Evolutionary conservation across 2,113 vertebrate genomes (phyloP), one percentile per base, ranked within the genome.

Genomic region (Hemicordylus capensis): DNA sequence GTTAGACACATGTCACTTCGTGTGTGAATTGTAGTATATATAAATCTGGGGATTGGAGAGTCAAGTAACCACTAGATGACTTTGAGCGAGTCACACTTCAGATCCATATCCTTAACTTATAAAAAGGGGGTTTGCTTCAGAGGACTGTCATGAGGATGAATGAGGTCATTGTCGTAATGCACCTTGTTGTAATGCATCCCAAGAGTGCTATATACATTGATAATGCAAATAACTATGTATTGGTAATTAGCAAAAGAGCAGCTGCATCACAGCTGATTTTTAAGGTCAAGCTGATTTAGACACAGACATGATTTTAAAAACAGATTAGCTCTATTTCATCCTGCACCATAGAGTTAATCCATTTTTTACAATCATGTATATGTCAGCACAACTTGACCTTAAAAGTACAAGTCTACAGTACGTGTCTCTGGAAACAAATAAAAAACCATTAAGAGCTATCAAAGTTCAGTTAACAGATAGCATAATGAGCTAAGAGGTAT

Each of bases 231-330:
- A 64, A 64, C 22, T 37, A 76, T 11, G 28, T 44, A 78, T 63
- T 17, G 7, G 20, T 79, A 63, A 44, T 51, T 48, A 19, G n/a
- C 61, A 28, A 51, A 15, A 51, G 46, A 31, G 48, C 46, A 51
- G 46, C 44, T 74, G 2, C 48, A 54, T 2, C 31, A 75, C 31
- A 20, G 48, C 70, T 80, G 37, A 39, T 12, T 69, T 11, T 17
- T 76, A 34, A 58, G 76, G 24, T 82, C 37, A 64, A 80, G 34
- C 56, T 77, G 90, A 83, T n/a, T n/a, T n/a, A n/a, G n/a, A n/a
- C n/a, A n/a, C n/a, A n/a, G n/a, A n/a, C n/a, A n/a, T n/a, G n/a
- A n/a, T n/a, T n/a, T n/a, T n/a, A n/a, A n/a, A n/a, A 51, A 51
- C 48, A 51, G 48, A 12, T 8, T 12, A 51, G n/a, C n/a, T 51